Conservation (phyloP, 2,888 invertebrate genomes). For the Kuschelorhynchus macadamiae region DNA sequence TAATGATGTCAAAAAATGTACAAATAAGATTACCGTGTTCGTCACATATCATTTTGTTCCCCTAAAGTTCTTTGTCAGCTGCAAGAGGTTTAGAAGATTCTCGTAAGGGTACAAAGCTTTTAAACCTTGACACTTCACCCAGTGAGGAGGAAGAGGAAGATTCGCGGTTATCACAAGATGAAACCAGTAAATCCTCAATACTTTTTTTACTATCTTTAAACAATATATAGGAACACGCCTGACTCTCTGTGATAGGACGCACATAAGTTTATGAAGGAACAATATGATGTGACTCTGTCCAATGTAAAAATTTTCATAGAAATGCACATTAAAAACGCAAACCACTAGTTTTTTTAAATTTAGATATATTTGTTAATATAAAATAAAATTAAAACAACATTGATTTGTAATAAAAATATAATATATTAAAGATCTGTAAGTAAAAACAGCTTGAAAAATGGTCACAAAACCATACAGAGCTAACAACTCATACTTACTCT, state of each 20-base stretch:
- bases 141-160: background rate
- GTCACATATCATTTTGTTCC: conserved; percentile 65
- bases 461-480: too few species aligned
- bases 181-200: background rate
- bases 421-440: too few species aligned
- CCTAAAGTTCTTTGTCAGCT: conserved; percentile 38
- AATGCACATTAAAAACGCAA: too few species aligned
- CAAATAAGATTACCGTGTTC: too few species aligned
- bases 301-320: too few species aligned
- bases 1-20: too few species aligned
- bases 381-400: background rate
- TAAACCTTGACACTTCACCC: conserved; percentile 23
- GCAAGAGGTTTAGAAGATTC: conserved; percentile 9
- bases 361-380: too few species aligned
- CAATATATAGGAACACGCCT: background rate
- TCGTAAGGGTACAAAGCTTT: conserved; percentile 42
- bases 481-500: too few species aligned
- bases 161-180: background rate
- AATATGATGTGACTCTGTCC: conserved; percentile 49
- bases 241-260: conserved; percentile 2
- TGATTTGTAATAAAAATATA: too few species aligned
- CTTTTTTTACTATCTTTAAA: conserved; percentile 1
- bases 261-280: conserved; percentile 30
- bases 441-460: too few species aligned
- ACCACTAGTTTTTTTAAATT: too few species aligned